These are phyloP conservation scores for Saturnia pavonia DNA, from an alignment of 2,888 invertebrate species.

Conservation along the genomic window DNA sequence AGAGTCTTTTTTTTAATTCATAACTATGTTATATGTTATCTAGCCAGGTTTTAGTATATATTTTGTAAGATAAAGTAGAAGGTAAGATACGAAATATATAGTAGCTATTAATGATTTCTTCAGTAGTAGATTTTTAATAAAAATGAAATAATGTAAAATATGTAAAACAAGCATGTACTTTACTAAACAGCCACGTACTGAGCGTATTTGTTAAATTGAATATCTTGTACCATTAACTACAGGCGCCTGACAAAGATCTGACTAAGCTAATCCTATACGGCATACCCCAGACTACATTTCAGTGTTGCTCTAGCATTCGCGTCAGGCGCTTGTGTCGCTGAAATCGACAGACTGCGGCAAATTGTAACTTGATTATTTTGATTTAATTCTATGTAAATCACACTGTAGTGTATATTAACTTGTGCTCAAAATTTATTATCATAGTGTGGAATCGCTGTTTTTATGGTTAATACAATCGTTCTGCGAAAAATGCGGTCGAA, in stretches of 20 bases:
- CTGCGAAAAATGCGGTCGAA: neutral
- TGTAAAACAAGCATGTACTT: neutral
- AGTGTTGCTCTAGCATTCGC: conserved; percentile 36
- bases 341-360: conserved; percentile 19
- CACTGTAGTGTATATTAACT: neutral
- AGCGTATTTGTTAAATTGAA: neutral
- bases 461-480: neutral
- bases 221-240: neutral
- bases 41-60: no score
- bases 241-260: neutral
- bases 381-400: neutral
- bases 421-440: neutral
- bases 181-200: neutral
- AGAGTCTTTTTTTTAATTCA: no score
- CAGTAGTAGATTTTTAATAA: no score
- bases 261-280: neutral
- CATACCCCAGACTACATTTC: neutral
- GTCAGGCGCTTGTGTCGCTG: conserved; percentile 58
- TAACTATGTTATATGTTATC: no score
- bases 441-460: neutral
- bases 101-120: no score
- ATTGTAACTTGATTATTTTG: neutral
- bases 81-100: no score
- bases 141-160: no score
- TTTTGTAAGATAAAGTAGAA: no score